Percentiles rank a stretch among this genome's conserved stretches.
phyloP scores from a whole-genome alignment of 2,888 invertebrate genomes.

The Heliothis peltigera region DNA sequence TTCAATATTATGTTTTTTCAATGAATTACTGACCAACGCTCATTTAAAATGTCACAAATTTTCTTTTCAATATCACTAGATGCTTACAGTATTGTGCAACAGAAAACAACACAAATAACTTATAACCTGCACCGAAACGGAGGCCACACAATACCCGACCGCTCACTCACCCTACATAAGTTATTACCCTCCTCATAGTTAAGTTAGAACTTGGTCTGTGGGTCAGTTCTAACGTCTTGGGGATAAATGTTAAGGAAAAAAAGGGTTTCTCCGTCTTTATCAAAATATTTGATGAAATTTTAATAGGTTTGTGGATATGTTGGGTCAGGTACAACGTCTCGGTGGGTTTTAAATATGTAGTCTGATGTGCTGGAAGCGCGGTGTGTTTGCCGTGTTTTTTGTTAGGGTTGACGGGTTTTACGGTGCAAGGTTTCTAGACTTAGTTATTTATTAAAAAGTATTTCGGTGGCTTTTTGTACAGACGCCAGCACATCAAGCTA shows the following conservation, averaged over 20 bases:
- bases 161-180: constrained; percentile 80
- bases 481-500: too few species aligned
- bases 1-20: too few species aligned
- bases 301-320: constrained; percentile 41
- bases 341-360: constrained; percentile 46
- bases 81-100: background rate
- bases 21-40: too few species aligned
- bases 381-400: constrained; percentile 47
- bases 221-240: constrained; percentile 80
- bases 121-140: constrained; percentile 58
- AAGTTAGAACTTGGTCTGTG: constrained; percentile 82
- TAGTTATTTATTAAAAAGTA: too few species aligned
- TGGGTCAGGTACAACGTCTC: constrained; percentile 40
- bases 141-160: constrained; percentile 73
- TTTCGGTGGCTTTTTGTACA: too few species aligned
- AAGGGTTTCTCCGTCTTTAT: constrained; percentile 47
- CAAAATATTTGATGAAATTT: constrained; percentile 59
- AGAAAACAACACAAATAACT: constrained; percentile 11
- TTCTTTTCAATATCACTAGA: too few species aligned
- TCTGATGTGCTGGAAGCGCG: constrained; percentile 25
- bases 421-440: background rate
- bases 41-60: background rate
- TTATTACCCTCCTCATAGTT: constrained; percentile 81
- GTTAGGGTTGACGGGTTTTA: constrained; percentile 17
- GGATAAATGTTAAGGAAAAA: constrained; percentile 77